Conservation (phyloP, 37 sponge, comb jelly and placozoan species). For the Amphimedon queenslandica region DNA sequence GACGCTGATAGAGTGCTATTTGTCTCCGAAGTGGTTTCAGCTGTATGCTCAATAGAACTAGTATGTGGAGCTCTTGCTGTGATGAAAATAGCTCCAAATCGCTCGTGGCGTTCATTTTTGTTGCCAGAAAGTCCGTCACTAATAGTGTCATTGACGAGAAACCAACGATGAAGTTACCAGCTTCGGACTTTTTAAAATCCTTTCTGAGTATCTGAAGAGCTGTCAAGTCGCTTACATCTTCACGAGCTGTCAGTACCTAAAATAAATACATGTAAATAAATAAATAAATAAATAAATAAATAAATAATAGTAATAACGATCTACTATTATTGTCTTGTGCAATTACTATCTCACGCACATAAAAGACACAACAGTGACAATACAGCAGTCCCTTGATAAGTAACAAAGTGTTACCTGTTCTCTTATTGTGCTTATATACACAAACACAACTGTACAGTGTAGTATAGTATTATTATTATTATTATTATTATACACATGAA, state of each 20-base stretch:
- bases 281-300: background rate
- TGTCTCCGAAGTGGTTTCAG: slow-evolving; percentile 7
- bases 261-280: background rate
- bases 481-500: too few species aligned
- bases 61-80: background rate
- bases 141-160: slow-evolving; percentile 41
- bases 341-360: background rate
- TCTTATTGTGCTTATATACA: too few species aligned
- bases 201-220: slow-evolving; percentile 37
- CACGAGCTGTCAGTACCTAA: slow-evolving; percentile 9
- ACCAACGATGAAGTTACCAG: slow-evolving; percentile 15
- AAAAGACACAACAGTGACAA: background rate
- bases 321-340: background rate
- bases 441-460: too few species aligned
- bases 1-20: slow-evolving; percentile 34
- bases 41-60: slow-evolving; percentile 32
- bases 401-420: too few species aligned
- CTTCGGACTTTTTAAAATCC: slow-evolving; percentile 47
- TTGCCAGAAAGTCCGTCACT: slow-evolving; percentile 22
- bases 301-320: background rate
- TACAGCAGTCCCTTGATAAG: too few species aligned
- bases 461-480: too few species aligned
- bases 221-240: slow-evolving; percentile 22
- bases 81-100: slow-evolving; percentile 8
- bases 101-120: background rate